Base-by-base conservation (phyloP, 2,888 invertebrate genomes). In the Cylindroiulus punctatus region DNA sequence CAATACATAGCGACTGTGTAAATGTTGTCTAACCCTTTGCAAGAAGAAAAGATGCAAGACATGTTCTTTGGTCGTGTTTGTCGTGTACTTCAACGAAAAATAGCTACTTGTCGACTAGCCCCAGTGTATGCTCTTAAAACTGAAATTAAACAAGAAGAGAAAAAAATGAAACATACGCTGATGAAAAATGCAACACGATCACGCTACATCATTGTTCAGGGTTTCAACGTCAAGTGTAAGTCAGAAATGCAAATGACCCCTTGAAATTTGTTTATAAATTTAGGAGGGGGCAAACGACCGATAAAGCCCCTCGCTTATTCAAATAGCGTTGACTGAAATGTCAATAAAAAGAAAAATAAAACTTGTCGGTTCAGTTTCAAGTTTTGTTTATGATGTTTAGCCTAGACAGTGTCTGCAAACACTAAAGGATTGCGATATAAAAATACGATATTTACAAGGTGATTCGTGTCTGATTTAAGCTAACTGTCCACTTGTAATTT, bases 31-130 rank as follows among this genome's bases (percentile, higher is more conserved):
- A 47, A 47, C 47, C 47, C 47, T 47, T 47, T 47, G 47, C 47
- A 47, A 47, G 47, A 47, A 47, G 47, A 47, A 47, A 47, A 47
- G 47, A 47, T 47, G 47, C 47, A 47, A 47, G 47, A 47, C 47
- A 47, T 47, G 47, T 47, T 47, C 47, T 47, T 17, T n/a, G n/a
- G 47, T 47, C 47, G 47, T 47, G 17, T 47, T 47, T 47, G 47
- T 47, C 0, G 47, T 47, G 47, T 47, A 47, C 47, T 47, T 47
- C 47, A 47, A 47, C 47, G 47, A 47, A 47, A 47, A 47, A 47
- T 47, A 47, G 12, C 47, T 47, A 47, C 47, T 47, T 19, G 47
- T 47, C 1, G 47, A 47, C 47, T 47, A 47, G 47, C 47, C 17
- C 17, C 14, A 47, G 47, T 47, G 47, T 47, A 47, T n/a, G n/a